These are phyloP conservation scores for Iguana delicatissima DNA, from an alignment of 2,797 vertebrate genomes.

Conservation along the genomic window DNA sequence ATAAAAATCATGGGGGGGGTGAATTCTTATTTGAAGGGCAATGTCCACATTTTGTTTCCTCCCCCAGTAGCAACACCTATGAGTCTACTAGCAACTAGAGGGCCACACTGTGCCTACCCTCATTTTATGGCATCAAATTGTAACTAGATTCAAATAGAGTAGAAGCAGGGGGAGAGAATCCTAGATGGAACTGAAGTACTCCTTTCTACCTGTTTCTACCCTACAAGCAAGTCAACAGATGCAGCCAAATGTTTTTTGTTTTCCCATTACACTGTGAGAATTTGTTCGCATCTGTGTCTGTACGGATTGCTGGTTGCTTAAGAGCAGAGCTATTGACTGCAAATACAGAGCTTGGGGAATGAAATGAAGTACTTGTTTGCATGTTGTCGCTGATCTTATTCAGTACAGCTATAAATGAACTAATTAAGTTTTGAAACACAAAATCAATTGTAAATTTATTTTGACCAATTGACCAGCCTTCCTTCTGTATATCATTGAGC, in stretches of 20 bases:
- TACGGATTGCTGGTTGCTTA: not conserved
- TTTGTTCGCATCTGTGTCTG: not conserved
- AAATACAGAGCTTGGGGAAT: constrained; percentile 42
- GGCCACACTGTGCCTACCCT: too few relatives aligned
- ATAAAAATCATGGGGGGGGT: too few relatives aligned
- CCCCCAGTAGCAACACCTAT: too few relatives aligned
- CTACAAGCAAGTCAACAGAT: not conserved
- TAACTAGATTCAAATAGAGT: not conserved
- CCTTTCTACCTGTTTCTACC: not conserved
- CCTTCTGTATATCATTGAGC: constrained; percentile 75
- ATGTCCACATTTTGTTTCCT: too few relatives aligned
- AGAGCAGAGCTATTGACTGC: not conserved
- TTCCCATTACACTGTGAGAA: not conserved
- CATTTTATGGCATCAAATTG: not conserved
- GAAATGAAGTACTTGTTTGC: constrained; percentile 48
- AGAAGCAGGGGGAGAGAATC: not conserved
- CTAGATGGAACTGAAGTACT: not conserved
- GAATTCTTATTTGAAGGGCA: too few relatives aligned
- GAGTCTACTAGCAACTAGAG: too few relatives aligned
- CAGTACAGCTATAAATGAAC: constrained; percentile 65
- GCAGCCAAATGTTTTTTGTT: not conserved
- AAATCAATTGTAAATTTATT: constrained; percentile 83
- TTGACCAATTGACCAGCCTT: constrained; percentile 76
- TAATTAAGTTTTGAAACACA: constrained; percentile 80
- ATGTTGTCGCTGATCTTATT: constrained; percentile 58